Percentiles rank a stretch among this genome's conserved stretches.
These are phyloP conservation scores for Pollenia griseotomentosa DNA, from an alignment of 2,888 invertebrate species.

Conservation along the genomic window DNA sequence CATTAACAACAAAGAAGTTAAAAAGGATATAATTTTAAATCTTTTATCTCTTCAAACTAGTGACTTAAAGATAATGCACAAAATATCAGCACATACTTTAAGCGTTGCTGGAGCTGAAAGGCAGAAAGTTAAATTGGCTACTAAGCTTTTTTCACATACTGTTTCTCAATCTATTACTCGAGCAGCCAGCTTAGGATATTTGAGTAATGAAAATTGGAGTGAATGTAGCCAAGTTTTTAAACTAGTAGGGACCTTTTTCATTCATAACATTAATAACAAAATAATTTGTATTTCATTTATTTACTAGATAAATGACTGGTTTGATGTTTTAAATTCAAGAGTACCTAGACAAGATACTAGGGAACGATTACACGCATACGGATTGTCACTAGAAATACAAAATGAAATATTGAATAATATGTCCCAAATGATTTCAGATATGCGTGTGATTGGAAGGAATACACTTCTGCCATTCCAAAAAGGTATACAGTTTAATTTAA, in stretches of 20 bases:
- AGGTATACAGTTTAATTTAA: too few species aligned
- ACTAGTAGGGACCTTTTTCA: not conserved
- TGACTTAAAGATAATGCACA: constrained; percentile 37
- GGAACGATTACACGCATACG: not conserved
- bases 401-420: not conserved
- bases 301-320: not conserved
- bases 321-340: constrained; percentile 1
- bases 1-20: constrained; percentile 48
- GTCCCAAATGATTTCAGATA: too few species aligned
- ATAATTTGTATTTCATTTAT: not conserved
- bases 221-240: not conserved
- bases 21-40: constrained; percentile 51
- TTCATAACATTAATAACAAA: not conserved
- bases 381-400: not conserved
- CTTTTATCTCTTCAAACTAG: constrained; percentile 30
- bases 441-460: too few species aligned
- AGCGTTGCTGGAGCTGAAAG: constrained; percentile 32
- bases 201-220: not conserved
- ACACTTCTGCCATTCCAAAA: too few species aligned
- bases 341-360: not conserved
- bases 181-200: constrained; percentile 21
- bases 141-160: constrained; percentile 49
- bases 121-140: constrained; percentile 48
- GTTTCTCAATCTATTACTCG: constrained; percentile 29
- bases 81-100: constrained; percentile 35